Percentiles rank a stretch among this genome's conserved stretches.
Evolutionary conservation across 2,113 vertebrate species (phyloP).

Genomic region (Perognathus longimembris): DNA sequence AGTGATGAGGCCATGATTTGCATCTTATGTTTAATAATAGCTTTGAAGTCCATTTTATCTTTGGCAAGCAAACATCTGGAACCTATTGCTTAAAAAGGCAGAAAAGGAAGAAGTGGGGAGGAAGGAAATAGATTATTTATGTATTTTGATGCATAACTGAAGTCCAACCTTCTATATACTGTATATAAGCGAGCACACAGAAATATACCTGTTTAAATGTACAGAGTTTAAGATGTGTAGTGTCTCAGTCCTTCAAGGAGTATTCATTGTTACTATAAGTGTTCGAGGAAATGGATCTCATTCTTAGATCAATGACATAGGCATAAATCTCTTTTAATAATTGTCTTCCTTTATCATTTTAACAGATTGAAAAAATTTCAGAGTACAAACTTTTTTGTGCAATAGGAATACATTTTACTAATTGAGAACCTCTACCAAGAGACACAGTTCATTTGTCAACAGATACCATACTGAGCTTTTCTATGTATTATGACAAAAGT

Average conservation of each 20-base stretch:
- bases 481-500: background rate
- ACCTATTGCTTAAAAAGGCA: background rate
- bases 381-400: background rate
- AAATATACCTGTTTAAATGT: background rate
- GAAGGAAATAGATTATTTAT: background rate
- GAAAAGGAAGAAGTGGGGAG: background rate
- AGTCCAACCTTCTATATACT: background rate
- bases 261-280: background rate
- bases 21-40: slow-evolving; percentile 1
- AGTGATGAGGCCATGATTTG: background rate
- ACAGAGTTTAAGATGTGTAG: background rate
- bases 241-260: background rate
- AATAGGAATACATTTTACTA: background rate
- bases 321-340: background rate
- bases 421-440: background rate
- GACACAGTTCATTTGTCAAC: background rate
- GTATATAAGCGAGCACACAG: background rate
- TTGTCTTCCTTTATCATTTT: background rate
- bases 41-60: background rate
- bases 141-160: background rate
- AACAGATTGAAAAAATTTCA: slow-evolving; percentile 3
- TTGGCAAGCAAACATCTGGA: background rate
- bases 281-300: background rate
- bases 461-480: background rate
- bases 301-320: background rate